Percentiles rank a stretch among this genome's conserved stretches.
These are phyloP conservation scores for Endotricha flammealis DNA, from an alignment of 2,888 invertebrate species.

Conservation along the genomic window DNA sequence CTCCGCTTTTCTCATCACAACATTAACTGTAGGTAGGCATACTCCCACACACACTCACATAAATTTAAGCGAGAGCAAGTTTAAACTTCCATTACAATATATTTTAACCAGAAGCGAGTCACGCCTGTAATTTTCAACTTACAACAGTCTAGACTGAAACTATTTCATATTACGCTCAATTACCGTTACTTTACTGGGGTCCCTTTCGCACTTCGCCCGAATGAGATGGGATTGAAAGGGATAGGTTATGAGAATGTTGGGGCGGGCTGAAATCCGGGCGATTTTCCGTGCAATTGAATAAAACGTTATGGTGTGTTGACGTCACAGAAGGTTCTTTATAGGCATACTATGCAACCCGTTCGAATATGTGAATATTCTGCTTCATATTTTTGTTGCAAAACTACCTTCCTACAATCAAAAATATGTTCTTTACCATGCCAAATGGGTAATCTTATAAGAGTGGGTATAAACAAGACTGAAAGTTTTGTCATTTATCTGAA, in stretches of 20 bases:
- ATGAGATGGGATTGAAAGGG: conserved; percentile 27
- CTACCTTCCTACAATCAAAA: neutral
- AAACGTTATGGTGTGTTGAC: conserved; percentile 65
- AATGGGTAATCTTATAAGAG: no score
- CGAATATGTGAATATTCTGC: conserved; percentile 11
- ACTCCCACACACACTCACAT: conserved; percentile 30
- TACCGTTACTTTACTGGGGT: conserved; percentile 43
- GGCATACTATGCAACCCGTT: conserved; percentile 24
- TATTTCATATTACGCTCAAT: conserved; percentile 68
- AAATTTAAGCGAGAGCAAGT: conserved; percentile 53
- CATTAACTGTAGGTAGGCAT: conserved; percentile 22
- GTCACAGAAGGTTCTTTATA: conserved; percentile 53
- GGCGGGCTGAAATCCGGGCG: conserved; percentile 59
- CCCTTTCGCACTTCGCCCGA: conserved; percentile 29
- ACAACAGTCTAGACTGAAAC: conserved; percentile 72
- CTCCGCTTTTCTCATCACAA: conserved; percentile 4
- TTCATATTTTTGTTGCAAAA: neutral
- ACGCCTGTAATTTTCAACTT: conserved; percentile 60
- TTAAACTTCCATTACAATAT: conserved; percentile 32
- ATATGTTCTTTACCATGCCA: no score
- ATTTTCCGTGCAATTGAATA: conserved; percentile 75
- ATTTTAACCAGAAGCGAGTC: conserved; percentile 48
- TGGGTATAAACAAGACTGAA: no score
- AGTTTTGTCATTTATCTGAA: no score
- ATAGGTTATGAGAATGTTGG: conserved; percentile 27